phyloP scores from a whole-genome alignment of 1,140 invertebrate genomes.

The Spodoptera litura region DNA sequence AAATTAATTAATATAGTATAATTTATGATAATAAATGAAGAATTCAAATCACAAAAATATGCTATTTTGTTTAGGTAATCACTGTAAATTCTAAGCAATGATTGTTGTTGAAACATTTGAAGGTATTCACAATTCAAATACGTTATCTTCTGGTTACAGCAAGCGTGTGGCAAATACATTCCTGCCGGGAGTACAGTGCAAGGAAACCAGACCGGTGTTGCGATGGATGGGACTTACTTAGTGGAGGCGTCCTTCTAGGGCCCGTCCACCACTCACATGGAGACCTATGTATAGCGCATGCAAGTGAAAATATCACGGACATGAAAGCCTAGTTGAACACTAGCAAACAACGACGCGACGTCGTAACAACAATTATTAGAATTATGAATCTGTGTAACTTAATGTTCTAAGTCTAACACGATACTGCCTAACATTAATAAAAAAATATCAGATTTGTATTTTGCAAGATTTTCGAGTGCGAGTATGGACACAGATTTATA shows the following conservation, averaged over 20 bases:
- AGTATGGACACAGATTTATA: slow-evolving; percentile 39
- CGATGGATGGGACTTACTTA: slow-evolving; percentile 93
- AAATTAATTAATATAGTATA: no score
- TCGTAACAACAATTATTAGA: slow-evolving; percentile 73
- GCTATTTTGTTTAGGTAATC: background rate
- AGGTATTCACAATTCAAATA: slow-evolving; percentile 31
- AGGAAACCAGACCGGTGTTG: slow-evolving; percentile 91
- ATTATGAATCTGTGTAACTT: slow-evolving; percentile 62
- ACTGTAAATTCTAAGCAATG: slow-evolving; percentile 1
- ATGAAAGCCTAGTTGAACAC: slow-evolving; percentile 32
- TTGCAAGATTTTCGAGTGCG: slow-evolving; percentile 39
- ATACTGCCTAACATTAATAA: slow-evolving; percentile 78
- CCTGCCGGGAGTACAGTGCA: slow-evolving; percentile 91
- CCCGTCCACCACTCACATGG: slow-evolving; percentile 72
- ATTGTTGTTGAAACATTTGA: background rate
- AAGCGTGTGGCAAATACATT: slow-evolving; percentile 94
- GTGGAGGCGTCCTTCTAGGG: slow-evolving; percentile 93
- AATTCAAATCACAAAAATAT: background rate
- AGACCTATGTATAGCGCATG: slow-evolving; percentile 73
- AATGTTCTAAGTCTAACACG: slow-evolving; percentile 77
- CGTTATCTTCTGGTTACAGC: slow-evolving; percentile 82
- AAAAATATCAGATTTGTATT: slow-evolving; percentile 71
- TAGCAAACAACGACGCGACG: slow-evolving; percentile 24
- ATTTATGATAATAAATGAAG: background rate
- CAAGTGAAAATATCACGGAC: slow-evolving; percentile 40